Percentiles rank a stretch among this genome's conserved stretches.
Conservation (phyloP, 2,797 vertebrate genomes). For the Paguma larvata region DNA sequence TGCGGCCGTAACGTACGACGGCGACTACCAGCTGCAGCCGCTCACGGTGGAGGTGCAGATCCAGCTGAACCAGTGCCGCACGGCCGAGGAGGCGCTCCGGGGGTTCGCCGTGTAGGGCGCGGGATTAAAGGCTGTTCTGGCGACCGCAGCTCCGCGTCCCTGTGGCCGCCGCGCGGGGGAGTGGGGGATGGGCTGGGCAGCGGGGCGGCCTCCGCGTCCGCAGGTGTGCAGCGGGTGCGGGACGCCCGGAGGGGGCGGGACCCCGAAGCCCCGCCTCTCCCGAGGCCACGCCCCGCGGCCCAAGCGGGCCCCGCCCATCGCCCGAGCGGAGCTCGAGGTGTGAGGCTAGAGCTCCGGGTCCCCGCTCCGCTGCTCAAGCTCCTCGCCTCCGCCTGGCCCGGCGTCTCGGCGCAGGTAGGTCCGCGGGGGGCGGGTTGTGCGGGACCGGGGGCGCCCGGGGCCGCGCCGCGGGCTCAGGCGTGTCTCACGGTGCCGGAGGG, state of each 20-base stretch:
- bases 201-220: rapidly evolving
- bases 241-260: background rate
- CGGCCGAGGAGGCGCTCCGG: conserved; percentile 55
- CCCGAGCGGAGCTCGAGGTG: background rate
- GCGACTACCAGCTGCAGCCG: conserved; percentile 64
- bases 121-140: background rate
- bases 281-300: too few species aligned
- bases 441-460: background rate
- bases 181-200: rapidly evolving
- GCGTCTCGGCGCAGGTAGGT: background rate
- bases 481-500: background rate
- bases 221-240: rapidly evolving
- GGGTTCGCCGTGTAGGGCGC: background rate
- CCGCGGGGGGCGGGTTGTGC: background rate
- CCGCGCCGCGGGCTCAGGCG: background rate
- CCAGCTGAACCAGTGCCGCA: conserved; percentile 87
- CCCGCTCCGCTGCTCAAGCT: background rate
- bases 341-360: too few species aligned
- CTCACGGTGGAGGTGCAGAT: conserved; percentile 90
- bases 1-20: background rate
- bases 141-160: background rate
- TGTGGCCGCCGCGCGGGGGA: background rate
- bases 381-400: too few species aligned
- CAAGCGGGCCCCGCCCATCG: too few species aligned
- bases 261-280: background rate